phyloP scores from a whole-genome alignment of 2,113 vertebrate species.

The Chinchilla lanigera region DNA sequence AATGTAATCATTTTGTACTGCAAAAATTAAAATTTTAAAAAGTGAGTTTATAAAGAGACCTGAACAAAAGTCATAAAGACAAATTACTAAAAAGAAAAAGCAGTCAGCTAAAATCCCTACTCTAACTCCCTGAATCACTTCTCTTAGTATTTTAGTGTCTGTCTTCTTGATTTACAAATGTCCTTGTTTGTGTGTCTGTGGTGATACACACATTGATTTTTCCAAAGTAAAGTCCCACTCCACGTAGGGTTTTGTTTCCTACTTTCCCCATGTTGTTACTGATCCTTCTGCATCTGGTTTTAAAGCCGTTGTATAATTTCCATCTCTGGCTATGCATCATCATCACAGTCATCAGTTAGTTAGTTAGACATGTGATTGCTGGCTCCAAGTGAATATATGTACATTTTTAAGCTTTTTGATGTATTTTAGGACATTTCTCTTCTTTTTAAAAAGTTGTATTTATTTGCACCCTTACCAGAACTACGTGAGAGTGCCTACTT shows the following conservation, averaged over 20 bases:
- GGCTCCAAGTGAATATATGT: not conserved
- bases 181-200: not conserved
- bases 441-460: not conserved
- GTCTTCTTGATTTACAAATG: not conserved
- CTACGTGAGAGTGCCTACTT: not conserved
- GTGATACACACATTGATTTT: not conserved
- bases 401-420: not conserved
- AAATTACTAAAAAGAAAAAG: not conserved
- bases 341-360: too few relatives aligned
- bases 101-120: not conserved
- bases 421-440: not conserved
- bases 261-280: not conserved
- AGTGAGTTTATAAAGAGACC: not conserved
- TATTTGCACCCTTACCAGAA: not conserved
- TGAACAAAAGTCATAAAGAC: not conserved
- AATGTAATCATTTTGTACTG: not conserved
- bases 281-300: not conserved
- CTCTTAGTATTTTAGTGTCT: conserved; percentile 4
- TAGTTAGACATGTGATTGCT: not conserved
- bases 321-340: not conserved
- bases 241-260: not conserved
- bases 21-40: not conserved
- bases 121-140: not conserved
- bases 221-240: not conserved
- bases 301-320: not conserved